Evolutionary conservation across 1,140 invertebrate genomes (phyloP), one percentile per base, ranked within the genome.

Genomic region (Asobara japonica): DNA sequence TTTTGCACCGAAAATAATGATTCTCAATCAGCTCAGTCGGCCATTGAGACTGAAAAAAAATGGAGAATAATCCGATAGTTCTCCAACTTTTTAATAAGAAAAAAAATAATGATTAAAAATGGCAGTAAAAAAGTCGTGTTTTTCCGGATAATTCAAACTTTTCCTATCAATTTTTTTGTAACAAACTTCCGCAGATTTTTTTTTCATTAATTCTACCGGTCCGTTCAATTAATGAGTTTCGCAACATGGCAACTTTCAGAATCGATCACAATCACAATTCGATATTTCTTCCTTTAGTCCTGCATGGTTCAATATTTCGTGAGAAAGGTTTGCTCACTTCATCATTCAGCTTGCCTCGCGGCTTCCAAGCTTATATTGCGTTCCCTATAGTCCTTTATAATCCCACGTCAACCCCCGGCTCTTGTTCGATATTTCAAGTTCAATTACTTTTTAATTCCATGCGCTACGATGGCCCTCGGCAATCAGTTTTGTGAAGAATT

Each of bases 151-250:
- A 45, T 45, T 18, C 41, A 45, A 45, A 45, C 41, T 45, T 45
- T 45, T 45, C 41, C 41, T 45, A 45, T 45, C 41, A 45, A 18
- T 45, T 45, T 45, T 45, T n/a, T n/a, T n/a, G n/a, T n/a, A n/a
- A n/a, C n/a, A n/a, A n/a, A n/a, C n/a, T n/a, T n/a, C n/a, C n/a
- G n/a, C n/a, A n/a, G n/a, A n/a, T n/a, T n/a, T n/a, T 45, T 45
- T 18, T 18, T n/a, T 13, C 2, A 45, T 45, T 4, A 45, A 45
- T 16, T 45, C 41, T 2, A 16, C 18, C 10, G n/a, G 2, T 5
- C 7, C n/a, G n/a, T 2, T 16, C 18, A 4, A 45, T 45, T 45
- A 45, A 45, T 16, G 7, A 45, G 18, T 45, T 45, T 13, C n/a
- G 11, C n/a, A n/a, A n/a, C n/a, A n/a, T n/a, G n/a, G n/a, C n/a